These are phyloP conservation scores for Pollenia griseotomentosa DNA, from an alignment of 2,888 invertebrate genomes.

Conservation along the genomic window DNA sequence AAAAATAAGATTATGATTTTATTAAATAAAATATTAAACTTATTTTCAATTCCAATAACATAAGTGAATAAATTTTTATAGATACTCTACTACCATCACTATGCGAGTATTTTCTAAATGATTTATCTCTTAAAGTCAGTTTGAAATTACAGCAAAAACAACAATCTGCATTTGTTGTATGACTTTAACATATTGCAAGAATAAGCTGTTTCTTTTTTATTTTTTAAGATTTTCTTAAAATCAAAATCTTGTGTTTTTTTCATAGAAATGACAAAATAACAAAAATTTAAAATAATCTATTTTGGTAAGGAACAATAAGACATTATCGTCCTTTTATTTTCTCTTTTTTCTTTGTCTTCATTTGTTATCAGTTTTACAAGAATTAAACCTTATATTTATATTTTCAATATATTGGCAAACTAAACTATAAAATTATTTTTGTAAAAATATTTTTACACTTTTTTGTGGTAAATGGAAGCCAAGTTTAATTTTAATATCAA, in stretches of 20 bases:
- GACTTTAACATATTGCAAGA: background rate
- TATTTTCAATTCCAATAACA: background rate
- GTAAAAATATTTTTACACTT: constrained; percentile 16
- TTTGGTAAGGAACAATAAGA: constrained; percentile 6
- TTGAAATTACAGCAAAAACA: background rate
- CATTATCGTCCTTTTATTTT: background rate
- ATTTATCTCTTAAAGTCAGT: background rate
- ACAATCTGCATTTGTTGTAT: background rate
- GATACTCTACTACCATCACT: no score
- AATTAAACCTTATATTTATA: background rate
- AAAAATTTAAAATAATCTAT: background rate
- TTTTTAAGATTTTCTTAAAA: no score
- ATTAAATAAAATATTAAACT: background rate
- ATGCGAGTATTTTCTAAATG: background rate
- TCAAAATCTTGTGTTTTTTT: no score
- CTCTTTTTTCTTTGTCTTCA: background rate
- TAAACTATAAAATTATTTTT: constrained; percentile 31
- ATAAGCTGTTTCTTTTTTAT: background rate
- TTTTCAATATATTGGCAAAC: constrained; percentile 35
- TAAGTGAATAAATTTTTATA: background rate
- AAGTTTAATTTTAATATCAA: constrained; percentile 44
- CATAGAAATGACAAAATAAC: no score
- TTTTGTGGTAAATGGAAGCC: constrained; percentile 28
- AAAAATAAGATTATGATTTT: background rate
- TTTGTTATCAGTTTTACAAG: background rate